phyloP scores from a whole-genome alignment of 2,113 vertebrate genomes.

The Aptenodytes forsteri region DNA sequence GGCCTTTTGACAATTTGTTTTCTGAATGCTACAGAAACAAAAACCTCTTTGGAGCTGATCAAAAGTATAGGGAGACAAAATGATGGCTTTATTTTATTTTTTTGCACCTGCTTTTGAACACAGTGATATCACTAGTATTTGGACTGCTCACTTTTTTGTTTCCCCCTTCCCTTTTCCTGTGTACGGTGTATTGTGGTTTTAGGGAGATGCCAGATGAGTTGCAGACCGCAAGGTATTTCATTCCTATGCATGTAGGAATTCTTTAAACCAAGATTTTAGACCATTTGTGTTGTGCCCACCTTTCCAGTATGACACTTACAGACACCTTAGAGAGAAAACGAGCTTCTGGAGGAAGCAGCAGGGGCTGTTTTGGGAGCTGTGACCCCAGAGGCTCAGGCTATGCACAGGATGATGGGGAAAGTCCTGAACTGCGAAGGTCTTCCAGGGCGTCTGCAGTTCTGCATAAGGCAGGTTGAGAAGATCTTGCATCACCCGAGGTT shows the following conservation, averaged over 20 bases:
- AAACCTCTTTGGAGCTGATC: neutral
- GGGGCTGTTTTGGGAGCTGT: neutral
- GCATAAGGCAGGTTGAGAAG: neutral
- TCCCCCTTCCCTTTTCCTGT: neutral
- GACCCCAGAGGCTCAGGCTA: neutral
- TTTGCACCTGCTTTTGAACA: neutral
- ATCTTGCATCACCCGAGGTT: neutral
- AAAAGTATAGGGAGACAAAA: neutral
- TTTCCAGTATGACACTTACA: neutral
- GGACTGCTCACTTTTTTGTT: neutral
- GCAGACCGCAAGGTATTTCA: neutral
- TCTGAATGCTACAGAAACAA: neutral
- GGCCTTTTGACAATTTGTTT: neutral
- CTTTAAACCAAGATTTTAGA: neutral
- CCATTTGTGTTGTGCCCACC: neutral
- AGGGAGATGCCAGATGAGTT: neutral
- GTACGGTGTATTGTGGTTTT: neutral
- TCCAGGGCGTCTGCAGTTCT: neutral
- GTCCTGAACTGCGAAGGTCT: neutral
- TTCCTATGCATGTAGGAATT: neutral
- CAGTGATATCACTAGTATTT: neutral
- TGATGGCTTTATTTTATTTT: neutral
- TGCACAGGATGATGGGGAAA: neutral
- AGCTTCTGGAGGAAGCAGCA: neutral
- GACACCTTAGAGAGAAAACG: neutral